Base-by-base conservation (phyloP, 2,888 invertebrate genomes). In the Allolobophora icterica region DNA sequence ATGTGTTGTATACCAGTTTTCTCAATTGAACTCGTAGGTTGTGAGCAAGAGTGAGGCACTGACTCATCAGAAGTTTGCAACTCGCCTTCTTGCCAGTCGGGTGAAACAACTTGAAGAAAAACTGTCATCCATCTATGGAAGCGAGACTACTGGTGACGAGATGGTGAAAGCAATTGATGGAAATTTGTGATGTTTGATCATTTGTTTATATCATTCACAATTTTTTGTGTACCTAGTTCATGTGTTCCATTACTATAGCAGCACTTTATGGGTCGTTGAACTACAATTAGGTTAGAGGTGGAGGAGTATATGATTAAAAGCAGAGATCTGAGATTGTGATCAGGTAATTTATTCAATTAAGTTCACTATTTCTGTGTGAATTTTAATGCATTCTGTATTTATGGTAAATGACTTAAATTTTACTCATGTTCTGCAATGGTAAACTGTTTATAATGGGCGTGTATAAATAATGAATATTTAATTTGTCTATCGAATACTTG, bases 21-120 rank as follows among this genome's bases (percentile, higher is more conserved):
- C n/a, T 71, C 71, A 71, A 71, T n/a, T 71, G 71, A 30, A 71
- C 71, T 71, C n/a, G 24, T 38, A 87, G 87, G 87, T 34, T 34
- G 38, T 87, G 87, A 38, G 38, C 87, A 87, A 87, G 35, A 87
- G 87, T 15, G 87, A 87, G 38, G 87, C 87, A 87, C 87, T 87
- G 34, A 35, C 87, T 35, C 87, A 87, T 38, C 87, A 87, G 87
- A 87, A 87, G 87, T 87, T 87, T 87, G 87, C 87, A 34, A 38
- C 87, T 87, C 34, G 87, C 21, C 87, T 87, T 30, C 87, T 87
- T 35, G 87, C 87, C 19, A 38, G 34, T 87, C 87, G 87, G 24
- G 87, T 87, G 35, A 19, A 38, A 35, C 87, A 87, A 34, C 87
- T 87, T 6, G 87, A 87, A 87, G 87, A 87, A 87, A 87, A 87